Conservation (phyloP, 2,888 invertebrate genomes). For the Gortyna flavago region DNA sequence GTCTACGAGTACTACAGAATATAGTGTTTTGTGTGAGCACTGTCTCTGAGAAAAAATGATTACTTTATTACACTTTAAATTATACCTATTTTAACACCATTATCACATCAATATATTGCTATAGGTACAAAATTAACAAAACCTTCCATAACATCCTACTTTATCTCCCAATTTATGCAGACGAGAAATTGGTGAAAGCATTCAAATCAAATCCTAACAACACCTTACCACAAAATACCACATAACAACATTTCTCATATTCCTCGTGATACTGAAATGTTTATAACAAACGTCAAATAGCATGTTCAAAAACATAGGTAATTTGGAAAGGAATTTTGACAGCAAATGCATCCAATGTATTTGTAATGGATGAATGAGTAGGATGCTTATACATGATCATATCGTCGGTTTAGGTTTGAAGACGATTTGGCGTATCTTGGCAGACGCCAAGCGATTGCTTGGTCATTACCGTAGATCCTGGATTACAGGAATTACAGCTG, state of each 20-base stretch:
- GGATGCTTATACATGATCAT: background rate
- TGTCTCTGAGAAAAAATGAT: background rate
- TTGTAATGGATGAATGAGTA: constrained; percentile 56
- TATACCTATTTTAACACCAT: background rate
- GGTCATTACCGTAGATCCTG: constrained; percentile 42
- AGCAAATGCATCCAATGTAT: constrained; percentile 59
- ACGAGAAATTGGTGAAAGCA: background rate
- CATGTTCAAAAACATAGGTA: constrained; percentile 50
- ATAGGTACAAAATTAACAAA: background rate
- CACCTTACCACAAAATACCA: constrained; percentile 28
- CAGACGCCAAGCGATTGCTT: constrained; percentile 41
- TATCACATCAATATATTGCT: background rate
- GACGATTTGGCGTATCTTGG: constrained; percentile 31
- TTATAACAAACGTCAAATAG: constrained; percentile 61
- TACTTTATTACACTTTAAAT: background rate
- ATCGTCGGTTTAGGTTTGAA: constrained; percentile 14
- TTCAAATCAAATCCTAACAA: constrained; percentile 3
- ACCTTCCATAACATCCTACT: background rate
- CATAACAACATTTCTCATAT: constrained; percentile 39
- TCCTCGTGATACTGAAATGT: constrained; percentile 53
- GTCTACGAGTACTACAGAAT: no score
- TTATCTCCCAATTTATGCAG: background rate
- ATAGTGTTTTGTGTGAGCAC: background rate
- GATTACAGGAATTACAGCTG: constrained; percentile 30
- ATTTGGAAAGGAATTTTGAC: constrained; percentile 62